A percentile compares a stretch with the other conserved stretches of the same genome.
Conservation (phyloP, 2,888 invertebrate species). For the Tricholauxania praeusta region DNA sequence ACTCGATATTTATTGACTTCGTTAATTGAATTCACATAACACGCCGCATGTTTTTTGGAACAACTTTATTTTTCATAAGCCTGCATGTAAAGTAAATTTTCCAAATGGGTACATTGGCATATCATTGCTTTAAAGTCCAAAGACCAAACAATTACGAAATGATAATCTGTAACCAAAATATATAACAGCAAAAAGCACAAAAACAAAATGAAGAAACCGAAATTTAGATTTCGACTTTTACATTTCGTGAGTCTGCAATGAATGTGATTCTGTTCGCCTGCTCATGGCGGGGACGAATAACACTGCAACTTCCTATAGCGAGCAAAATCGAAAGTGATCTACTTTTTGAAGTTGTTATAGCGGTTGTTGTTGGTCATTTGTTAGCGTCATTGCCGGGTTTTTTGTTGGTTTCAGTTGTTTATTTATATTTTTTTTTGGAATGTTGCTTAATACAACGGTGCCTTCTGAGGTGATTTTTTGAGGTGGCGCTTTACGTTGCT, state of each 20-base stretch:
- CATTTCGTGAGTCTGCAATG: neutral
- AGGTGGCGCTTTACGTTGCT: neutral
- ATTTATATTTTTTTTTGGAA: neutral
- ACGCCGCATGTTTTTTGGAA: too few relatives aligned
- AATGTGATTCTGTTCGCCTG: conserved; percentile 27
- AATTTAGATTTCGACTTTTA: conserved; percentile 3
- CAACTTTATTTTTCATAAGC: too few relatives aligned
- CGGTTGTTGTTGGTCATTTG: neutral
- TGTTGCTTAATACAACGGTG: neutral
- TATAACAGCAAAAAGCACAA: too few relatives aligned
- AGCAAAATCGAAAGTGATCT: conserved; percentile 33
- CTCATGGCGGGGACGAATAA: conserved; percentile 21
- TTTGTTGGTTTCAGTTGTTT: conserved; percentile 7
- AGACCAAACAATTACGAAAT: too few relatives aligned
- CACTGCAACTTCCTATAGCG: conserved; percentile 33
- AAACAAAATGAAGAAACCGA: neutral
- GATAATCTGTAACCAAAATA: too few relatives aligned
- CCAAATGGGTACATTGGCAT: too few relatives aligned
- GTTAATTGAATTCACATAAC: too few relatives aligned
- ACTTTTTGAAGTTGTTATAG: conserved; percentile 6
- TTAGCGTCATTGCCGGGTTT: neutral
- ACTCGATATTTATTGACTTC: too few relatives aligned
- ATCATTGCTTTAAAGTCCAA: too few relatives aligned
- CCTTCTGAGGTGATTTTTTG: conserved; percentile 1
- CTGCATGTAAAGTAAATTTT: too few relatives aligned